Evolutionary conservation across 2,797 vertebrate genomes (phyloP).

Genomic region (Chelidonichthys spinosus): DNA sequence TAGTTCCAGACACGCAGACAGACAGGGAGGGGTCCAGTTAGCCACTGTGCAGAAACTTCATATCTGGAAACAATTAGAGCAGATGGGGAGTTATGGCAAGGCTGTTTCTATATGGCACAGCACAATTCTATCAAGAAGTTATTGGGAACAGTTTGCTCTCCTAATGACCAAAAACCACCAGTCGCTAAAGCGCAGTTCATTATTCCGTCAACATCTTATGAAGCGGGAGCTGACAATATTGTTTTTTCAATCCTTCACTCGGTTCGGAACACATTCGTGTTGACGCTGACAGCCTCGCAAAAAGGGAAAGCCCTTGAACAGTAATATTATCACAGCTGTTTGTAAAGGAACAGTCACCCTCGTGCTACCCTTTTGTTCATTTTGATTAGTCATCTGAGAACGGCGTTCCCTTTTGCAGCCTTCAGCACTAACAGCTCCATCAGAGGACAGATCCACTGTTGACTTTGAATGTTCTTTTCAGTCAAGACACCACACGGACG

Average conservation of each 20-base stretch:
- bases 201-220: conserved; percentile 17
- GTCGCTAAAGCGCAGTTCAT: conserved; percentile 18
- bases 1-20: conserved; percentile 72
- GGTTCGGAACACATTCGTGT: conserved; percentile 41
- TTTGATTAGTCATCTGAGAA: conserved; percentile 62
- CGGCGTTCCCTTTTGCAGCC: conserved; percentile 34
- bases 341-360: conserved; percentile 25
- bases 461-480: conserved; percentile 56
- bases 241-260: conserved; percentile 32
- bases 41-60: conserved; percentile 73
- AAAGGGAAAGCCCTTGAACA: conserved; percentile 40
- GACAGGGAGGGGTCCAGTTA: conserved; percentile 77
- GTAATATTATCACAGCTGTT: conserved; percentile 69
- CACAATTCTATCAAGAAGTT: conserved; percentile 46
- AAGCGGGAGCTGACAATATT: conserved; percentile 9
- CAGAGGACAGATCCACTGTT: conserved; percentile 40
- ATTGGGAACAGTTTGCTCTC: conserved; percentile 43
- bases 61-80: conserved; percentile 81
- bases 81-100: conserved; percentile 58
- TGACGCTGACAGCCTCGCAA: conserved; percentile 38
- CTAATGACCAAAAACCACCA: conserved; percentile 24
- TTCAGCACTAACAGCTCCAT: conserved; percentile 59
- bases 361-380: conserved; percentile 40
- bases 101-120: conserved; percentile 49
- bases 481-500: conserved; percentile 43